A percentile compares a stretch with the other conserved stretches of the same genome.
These are phyloP conservation scores for Chymomyza procnemis DNA, from an alignment of 2,888 invertebrate species.

Conservation along the genomic window DNA sequence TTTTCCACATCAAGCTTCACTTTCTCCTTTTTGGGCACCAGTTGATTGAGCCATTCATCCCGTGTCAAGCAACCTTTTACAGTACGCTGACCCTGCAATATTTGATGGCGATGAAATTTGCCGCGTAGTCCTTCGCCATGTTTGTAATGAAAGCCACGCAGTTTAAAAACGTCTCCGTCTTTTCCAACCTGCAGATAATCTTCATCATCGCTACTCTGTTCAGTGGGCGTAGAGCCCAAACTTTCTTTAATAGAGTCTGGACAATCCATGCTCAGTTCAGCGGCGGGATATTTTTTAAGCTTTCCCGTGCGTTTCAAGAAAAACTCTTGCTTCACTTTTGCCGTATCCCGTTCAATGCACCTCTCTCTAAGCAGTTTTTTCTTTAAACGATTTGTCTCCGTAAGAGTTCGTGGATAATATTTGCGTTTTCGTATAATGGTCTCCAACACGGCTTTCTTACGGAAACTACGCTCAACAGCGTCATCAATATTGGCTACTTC, in stretches of 20 bases:
- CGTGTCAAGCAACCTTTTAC: slow-evolving; percentile 72
- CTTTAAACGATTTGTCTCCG: slow-evolving; percentile 64
- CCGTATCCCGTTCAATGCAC: slow-evolving; percentile 63
- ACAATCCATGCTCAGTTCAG: slow-evolving; percentile 58
- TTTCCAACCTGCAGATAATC: slow-evolving; percentile 74
- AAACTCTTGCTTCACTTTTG: slow-evolving; percentile 62
- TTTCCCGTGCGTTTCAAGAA: slow-evolving; percentile 57
- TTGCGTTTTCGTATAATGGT: slow-evolving; percentile 46
- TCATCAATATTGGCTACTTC: slow-evolving; percentile 59
- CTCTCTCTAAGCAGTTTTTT: slow-evolving; percentile 63
- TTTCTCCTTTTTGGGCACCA: slow-evolving; percentile 66
- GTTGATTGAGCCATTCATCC: slow-evolving; percentile 74
- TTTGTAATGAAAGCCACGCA: slow-evolving; percentile 76
- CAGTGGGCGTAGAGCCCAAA: slow-evolving; percentile 49
- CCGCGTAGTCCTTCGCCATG: slow-evolving; percentile 72
- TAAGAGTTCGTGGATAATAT: slow-evolving; percentile 72
- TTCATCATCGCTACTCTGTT: slow-evolving; percentile 75
- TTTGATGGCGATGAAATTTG: slow-evolving; percentile 63
- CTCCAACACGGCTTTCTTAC: slow-evolving; percentile 52
- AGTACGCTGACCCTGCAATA: slow-evolving; percentile 54
- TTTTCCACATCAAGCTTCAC: slow-evolving; percentile 66
- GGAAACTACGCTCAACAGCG: slow-evolving; percentile 58
- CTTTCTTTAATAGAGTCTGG: slow-evolving; percentile 49
- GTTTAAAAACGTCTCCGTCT: slow-evolving; percentile 59
- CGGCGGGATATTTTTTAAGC: slow-evolving; percentile 56